Percentiles rank a stretch among this genome's conserved stretches.
phyloP scores from a whole-genome alignment of 1,140 invertebrate genomes.

The Drosophila bipectinata region DNA sequence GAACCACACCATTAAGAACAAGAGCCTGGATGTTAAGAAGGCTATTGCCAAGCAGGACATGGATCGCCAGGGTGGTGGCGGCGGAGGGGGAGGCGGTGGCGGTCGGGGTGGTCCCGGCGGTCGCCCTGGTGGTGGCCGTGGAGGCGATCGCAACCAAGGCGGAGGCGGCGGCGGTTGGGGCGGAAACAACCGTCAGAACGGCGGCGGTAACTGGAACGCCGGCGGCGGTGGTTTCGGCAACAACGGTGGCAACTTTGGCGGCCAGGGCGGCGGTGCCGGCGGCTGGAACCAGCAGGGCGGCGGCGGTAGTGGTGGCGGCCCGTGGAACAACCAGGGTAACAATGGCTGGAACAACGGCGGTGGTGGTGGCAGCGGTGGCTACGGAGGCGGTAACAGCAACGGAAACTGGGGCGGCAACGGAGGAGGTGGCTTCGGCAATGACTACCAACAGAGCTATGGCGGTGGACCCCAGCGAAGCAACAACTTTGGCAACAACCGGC shows the following conservation, averaged over 20 bases:
- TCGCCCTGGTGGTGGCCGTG: constrained; percentile 51
- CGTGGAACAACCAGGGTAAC: constrained; percentile 71
- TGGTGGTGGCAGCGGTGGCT: constrained; percentile 49
- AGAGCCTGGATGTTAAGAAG: constrained; percentile 92
- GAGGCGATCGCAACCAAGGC: constrained; percentile 58
- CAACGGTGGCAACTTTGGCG: constrained; percentile 67
- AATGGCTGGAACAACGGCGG: constrained; percentile 84
- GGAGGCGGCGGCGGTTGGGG: constrained; percentile 74
- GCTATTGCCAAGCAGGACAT: constrained; percentile 90
- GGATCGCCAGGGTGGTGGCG: constrained; percentile 84
- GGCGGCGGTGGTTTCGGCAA: constrained; percentile 84
- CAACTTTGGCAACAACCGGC: constrained; percentile 86
- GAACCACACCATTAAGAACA: constrained; percentile 90
- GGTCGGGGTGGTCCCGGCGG: constrained; percentile 55
- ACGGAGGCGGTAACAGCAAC: constrained; percentile 52
- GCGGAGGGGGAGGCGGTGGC: constrained; percentile 48
- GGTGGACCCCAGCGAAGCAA: constrained; percentile 89
- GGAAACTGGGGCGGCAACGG: constrained; percentile 75
- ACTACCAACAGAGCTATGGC: constrained; percentile 90
- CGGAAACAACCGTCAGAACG: constrained; percentile 77
- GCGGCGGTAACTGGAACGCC: constrained; percentile 84
- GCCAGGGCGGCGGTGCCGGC: constrained; percentile 52
- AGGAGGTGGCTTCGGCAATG: constrained; percentile 88
- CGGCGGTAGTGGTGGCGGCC: constrained; percentile 55
- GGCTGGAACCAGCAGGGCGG: constrained; percentile 73